Conservation (phyloP, 2,888 invertebrate genomes). For the Xanthia icteritia region DNA sequence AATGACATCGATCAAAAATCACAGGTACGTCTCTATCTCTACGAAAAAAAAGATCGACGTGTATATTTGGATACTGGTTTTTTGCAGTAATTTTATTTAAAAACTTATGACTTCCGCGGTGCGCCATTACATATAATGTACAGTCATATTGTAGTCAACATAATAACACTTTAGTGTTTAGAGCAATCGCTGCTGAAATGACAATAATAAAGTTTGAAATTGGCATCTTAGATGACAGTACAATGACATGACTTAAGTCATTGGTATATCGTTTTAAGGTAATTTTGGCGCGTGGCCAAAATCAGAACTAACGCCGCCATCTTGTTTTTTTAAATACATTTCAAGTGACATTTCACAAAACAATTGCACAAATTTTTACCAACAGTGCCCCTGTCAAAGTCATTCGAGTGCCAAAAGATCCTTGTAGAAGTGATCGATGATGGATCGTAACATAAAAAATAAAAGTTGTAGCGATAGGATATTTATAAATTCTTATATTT, state of each 20-base stretch:
- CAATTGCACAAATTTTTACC: not conserved
- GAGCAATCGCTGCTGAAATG: constrained; percentile 24
- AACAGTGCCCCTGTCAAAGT: not conserved
- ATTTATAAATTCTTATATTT: not conserved
- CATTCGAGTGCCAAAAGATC: not conserved
- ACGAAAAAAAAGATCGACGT: not conserved
- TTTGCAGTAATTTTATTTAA: constrained; percentile 47
- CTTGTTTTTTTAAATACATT: not conserved
- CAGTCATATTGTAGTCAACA: constrained; percentile 21
- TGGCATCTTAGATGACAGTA: constrained; percentile 15
- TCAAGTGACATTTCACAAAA: not conserved
- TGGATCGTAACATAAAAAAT: not conserved
- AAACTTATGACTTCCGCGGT: constrained; percentile 39
- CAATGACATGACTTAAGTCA: constrained; percentile 14
- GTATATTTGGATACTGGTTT: constrained; percentile 8
- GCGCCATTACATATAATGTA: constrained; percentile 19
- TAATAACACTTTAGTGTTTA: constrained; percentile 12
- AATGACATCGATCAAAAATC: not conserved
- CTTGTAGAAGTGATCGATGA: not conserved
- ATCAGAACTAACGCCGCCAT: not conserved
- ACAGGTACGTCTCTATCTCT: not conserved
- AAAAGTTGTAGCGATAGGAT: not conserved
- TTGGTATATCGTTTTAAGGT: not conserved
- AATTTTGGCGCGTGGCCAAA: not conserved
- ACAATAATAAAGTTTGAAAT: constrained; percentile 19